Conservation (phyloP, 92 coral and sea anemone species). For the Paragorgia papillata region DNA sequence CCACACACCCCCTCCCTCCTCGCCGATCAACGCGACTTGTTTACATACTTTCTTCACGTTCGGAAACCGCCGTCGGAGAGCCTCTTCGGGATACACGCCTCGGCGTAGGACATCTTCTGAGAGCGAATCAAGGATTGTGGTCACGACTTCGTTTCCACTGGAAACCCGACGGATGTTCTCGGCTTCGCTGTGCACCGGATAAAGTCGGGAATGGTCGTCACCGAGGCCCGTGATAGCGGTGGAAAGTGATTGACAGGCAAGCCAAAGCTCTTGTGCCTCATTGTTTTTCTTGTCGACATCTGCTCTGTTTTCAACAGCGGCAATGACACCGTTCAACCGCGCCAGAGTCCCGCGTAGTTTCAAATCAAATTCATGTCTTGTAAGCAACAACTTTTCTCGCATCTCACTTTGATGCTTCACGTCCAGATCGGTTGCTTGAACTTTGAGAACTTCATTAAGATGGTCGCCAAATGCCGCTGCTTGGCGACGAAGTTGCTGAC, state of each 20-base stretch:
- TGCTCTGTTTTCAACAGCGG: conserved; percentile 78
- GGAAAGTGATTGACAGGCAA: conserved; percentile 86
- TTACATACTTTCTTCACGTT: conserved; percentile 77
- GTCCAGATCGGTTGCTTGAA: conserved; percentile 80
- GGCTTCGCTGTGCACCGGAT: conserved; percentile 66
- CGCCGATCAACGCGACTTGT: conserved; percentile 94
- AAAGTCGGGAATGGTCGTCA: conserved; percentile 46
- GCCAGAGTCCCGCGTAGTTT: conserved; percentile 76
- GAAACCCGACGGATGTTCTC: conserved; percentile 75
- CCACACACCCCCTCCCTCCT: conserved; percentile 83
- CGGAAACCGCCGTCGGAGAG: conserved; percentile 77
- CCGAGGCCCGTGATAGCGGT: conserved; percentile 71
- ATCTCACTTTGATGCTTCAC: conserved; percentile 44
- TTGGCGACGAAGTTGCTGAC: conserved; percentile 96
- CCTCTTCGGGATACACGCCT: conserved; percentile 79
- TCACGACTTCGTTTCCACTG: conserved; percentile 66
- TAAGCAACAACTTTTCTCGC: conserved; percentile 21
- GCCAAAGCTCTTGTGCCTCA: conserved; percentile 85
- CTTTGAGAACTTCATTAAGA: conserved; percentile 83
- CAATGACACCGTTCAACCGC: conserved; percentile 78
- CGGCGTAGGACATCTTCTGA: conserved; percentile 73
- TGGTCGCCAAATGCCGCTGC: conserved; percentile 98
- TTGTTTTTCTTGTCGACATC: conserved; percentile 74
- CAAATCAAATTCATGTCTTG: conserved; percentile 60
- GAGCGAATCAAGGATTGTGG: conserved; percentile 70